These are phyloP conservation scores for Sinonovacula constricta DNA, from an alignment of 1,140 invertebrate species.

Conservation along the genomic window DNA sequence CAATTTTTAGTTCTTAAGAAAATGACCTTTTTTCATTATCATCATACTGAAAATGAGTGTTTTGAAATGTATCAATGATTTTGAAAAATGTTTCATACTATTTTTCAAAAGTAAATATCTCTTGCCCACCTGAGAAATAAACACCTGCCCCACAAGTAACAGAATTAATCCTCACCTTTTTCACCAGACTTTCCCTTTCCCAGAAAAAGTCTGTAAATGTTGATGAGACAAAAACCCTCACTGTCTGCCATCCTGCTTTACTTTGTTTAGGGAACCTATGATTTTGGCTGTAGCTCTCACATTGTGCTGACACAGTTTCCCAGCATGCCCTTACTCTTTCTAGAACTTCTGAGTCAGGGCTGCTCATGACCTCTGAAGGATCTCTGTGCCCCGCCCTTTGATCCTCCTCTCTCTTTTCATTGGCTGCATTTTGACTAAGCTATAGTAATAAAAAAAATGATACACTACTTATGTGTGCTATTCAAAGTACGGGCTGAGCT, in stretches of 20 bases:
- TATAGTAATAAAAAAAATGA: too few relatives aligned
- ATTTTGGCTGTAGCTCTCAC: slow-evolving; percentile 6
- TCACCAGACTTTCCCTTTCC: slow-evolving; percentile 77
- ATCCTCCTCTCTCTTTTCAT: too few relatives aligned
- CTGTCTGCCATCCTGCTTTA: slow-evolving; percentile 64
- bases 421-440: too few relatives aligned
- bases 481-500: too few relatives aligned
- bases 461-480: too few relatives aligned
- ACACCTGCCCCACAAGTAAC: slow-evolving; percentile 7
- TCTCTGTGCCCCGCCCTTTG: too few relatives aligned
- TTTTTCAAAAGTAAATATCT: not conserved
- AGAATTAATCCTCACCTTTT: slow-evolving; percentile 67
- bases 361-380: too few relatives aligned
- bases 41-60: too few relatives aligned
- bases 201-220: slow-evolving; percentile 78
- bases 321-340: slow-evolving; percentile 27
- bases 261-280: not conserved
- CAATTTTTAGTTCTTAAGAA: too few relatives aligned
- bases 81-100: too few relatives aligned
- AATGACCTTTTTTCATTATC: too few relatives aligned
- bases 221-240: slow-evolving; percentile 77
- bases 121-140: not conserved
- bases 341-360: not conserved
- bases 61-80: too few relatives aligned
- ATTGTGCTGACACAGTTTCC: slow-evolving; percentile 10